These are phyloP conservation scores for Zoanthus sociatus DNA, from an alignment of 92 coral and sea anemone species.

Conservation along the genomic window DNA sequence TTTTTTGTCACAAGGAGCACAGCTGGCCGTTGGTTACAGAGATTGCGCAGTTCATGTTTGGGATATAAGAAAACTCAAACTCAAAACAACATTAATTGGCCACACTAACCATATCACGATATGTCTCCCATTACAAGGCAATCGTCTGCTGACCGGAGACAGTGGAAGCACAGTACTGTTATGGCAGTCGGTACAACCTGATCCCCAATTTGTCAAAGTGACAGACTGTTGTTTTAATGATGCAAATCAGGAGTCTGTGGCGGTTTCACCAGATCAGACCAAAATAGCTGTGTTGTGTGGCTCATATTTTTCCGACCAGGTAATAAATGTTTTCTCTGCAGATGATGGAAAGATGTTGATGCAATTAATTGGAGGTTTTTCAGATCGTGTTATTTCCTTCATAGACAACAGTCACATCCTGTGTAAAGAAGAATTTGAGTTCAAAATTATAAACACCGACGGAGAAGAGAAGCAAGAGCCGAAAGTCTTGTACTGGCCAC, in stretches of 20 bases:
- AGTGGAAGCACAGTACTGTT: constrained; percentile 17
- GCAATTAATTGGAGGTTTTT: constrained; percentile 18
- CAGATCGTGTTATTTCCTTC: constrained; percentile 8
- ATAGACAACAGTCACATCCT: constrained; percentile 34
- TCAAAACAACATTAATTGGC: neutral
- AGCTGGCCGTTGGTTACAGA: constrained; percentile 20
- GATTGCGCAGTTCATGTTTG: constrained; percentile 27
- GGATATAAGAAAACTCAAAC: constrained; percentile 13
- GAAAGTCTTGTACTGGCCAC: constrained; percentile 20
- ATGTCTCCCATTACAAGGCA: neutral
- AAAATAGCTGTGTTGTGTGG: constrained; percentile 28
- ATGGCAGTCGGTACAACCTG: neutral
- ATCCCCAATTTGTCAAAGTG: constrained; percentile 3
- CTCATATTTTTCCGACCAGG: neutral
- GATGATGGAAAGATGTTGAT: constrained; percentile 33
- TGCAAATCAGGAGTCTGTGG: neutral
- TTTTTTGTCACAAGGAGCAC: too few species aligned
- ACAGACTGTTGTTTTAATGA: constrained; percentile 1
- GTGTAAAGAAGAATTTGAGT: neutral
- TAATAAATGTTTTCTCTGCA: constrained; percentile 22
- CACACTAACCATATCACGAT: too few species aligned
- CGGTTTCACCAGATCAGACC: constrained; percentile 34
- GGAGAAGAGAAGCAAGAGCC: neutral
- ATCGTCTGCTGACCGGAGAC: constrained; percentile 37
- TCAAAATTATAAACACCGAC: constrained; percentile 20